phyloP scores from a whole-genome alignment of 2,113 vertebrate genomes.

The Chaetorhynchus papuensis region DNA sequence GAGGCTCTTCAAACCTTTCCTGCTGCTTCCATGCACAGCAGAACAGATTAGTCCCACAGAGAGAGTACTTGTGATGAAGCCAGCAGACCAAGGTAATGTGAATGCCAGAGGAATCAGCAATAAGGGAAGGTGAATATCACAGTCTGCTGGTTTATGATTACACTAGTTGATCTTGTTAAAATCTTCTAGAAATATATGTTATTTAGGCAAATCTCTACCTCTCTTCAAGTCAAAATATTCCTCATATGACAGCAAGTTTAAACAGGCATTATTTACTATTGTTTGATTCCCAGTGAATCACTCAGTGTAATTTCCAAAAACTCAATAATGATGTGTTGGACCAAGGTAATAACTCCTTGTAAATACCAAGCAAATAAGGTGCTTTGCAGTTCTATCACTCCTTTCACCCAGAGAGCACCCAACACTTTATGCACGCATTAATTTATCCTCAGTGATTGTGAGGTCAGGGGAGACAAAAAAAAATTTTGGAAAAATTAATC shows the following conservation, averaged over 20 bases:
- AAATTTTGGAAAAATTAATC: neutral
- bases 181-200: neutral
- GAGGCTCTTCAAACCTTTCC: neutral
- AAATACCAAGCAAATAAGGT: neutral
- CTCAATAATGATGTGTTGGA: neutral
- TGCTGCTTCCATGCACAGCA: neutral
- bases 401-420: neutral
- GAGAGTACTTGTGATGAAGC: neutral
- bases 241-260: neutral
- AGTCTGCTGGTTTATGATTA: neutral
- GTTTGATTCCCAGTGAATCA: neutral
- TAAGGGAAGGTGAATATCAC: neutral
- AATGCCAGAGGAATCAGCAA: neutral
- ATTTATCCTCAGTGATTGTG: neutral
- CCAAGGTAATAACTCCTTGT: neutral
- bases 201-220: neutral
- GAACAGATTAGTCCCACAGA: neutral
- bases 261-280: neutral
- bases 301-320: neutral
- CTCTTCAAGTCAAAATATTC: neutral
- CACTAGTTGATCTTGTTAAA: neutral
- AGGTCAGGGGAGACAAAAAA: neutral
- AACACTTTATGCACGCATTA: neutral
- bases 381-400: neutral
- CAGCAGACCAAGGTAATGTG: neutral